A percentile compares a stretch with the other conserved stretches of the same genome.
phyloP scores from a whole-genome alignment of 2,113 vertebrate species.

The Illadopsis cleaveri region DNA sequence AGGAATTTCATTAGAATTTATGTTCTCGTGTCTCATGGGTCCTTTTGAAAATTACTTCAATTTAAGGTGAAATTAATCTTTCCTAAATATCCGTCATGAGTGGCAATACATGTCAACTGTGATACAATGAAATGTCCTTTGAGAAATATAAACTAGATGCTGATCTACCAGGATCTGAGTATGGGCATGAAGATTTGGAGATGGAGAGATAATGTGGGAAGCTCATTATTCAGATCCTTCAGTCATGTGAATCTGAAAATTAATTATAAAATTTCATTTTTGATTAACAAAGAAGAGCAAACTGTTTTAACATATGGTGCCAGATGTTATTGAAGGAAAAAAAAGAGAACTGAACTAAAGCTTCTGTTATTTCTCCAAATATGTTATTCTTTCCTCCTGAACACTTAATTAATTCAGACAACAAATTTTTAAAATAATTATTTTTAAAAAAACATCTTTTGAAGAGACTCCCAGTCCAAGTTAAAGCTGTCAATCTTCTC shows the following conservation, averaged over 20 bases:
- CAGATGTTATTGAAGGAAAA: neutral
- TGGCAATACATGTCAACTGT: neutral
- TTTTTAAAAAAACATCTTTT: neutral
- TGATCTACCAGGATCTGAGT: neutral
- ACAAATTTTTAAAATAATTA: neutral
- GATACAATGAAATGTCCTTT: neutral
- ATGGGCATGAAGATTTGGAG: neutral
- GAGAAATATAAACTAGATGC: neutral
- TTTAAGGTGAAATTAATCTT: neutral
- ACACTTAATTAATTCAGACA: neutral
- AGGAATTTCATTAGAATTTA: neutral
- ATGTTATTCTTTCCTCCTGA: neutral
- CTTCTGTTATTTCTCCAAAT: neutral
- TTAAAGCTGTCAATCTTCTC: neutral
- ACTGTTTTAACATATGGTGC: slow-evolving; percentile 39
- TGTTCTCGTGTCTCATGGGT: neutral
- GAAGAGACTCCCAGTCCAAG: neutral
- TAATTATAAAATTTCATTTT: slow-evolving; percentile 9
- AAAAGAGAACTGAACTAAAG: neutral
- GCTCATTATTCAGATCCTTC: neutral
- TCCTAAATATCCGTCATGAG: neutral
- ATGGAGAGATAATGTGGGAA: neutral
- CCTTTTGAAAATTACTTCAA: neutral
- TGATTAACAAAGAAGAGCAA: neutral
- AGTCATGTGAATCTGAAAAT: neutral